Conservation (phyloP, 2,113 vertebrate species). For the Myanophis thanlyinensis region DNA sequence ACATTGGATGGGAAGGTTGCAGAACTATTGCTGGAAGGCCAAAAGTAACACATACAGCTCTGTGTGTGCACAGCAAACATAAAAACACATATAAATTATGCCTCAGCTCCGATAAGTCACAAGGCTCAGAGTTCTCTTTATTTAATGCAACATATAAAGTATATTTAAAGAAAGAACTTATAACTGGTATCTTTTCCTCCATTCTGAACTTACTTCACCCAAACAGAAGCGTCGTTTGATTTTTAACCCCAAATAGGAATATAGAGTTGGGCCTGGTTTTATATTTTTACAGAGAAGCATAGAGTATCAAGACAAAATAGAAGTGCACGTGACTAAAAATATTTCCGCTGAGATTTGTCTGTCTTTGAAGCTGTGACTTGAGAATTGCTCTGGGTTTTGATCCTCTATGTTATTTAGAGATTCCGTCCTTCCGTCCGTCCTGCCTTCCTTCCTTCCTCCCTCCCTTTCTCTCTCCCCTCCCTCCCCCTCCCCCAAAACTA, state of each 20-base stretch:
- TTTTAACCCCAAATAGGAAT: background rate
- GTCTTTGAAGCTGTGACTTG: background rate
- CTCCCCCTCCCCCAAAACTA: conserved; percentile 39
- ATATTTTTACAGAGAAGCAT: background rate
- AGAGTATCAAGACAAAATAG: background rate
- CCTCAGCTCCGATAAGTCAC: background rate
- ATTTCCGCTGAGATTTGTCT: background rate
- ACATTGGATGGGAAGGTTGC: background rate
- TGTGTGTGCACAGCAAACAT: background rate
- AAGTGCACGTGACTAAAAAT: background rate
- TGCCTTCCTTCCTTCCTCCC: background rate
- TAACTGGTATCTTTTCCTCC: background rate
- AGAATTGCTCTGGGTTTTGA: background rate
- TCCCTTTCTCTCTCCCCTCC: conserved; percentile 22
- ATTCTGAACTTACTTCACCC: background rate
- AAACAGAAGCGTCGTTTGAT: background rate
- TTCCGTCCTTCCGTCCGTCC: background rate
- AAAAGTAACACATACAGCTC: background rate
- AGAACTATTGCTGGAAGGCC: background rate
- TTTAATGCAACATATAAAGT: background rate
- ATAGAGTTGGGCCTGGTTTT: background rate
- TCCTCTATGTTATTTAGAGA: background rate
- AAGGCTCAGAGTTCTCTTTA: background rate
- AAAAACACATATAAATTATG: background rate
- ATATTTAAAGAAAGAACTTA: background rate